Base-by-base conservation (phyloP, 1,140 invertebrate species). In the Caenorhabditis briggsae region DNA sequence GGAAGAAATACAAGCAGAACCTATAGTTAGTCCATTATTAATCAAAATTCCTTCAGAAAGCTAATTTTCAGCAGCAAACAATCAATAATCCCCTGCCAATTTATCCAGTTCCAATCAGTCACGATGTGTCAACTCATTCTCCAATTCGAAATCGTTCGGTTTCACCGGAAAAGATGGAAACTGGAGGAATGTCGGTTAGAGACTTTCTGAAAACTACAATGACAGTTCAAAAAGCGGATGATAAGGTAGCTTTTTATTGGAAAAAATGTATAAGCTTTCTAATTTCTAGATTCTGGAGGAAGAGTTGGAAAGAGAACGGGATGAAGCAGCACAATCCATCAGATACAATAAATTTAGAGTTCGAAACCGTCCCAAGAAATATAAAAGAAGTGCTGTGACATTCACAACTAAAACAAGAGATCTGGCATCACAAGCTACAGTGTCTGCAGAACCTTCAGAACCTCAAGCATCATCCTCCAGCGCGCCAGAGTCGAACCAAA, bases 321-420 rank as follows among this genome's bases (percentile, higher is more conserved):
- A 78, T 78, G 70, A 78, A 78, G 70, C 70, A 9, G 70, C 70
- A 20, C 70, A 78, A 78, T 14, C 46, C 9, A n/a, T 78, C 20
- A 50, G 70, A 78, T 78, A 78, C n/a, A 78, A 78, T 11, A 78
- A 78, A 23, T 78, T 78, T 23, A 2, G 70, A 53, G 70, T 78
- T 20, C 50, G 70, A 50, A 78, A 78, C 12, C 70, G 70, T 12
- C 70, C 70, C 20, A 78, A 78, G 70, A 78, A 78, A 25, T 78
- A 78, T 46, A 78, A 78, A 78, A 6, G 70, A 53, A 78, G 70
- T 23, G 70, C 70, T 53, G 70, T 78, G 5, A 78, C 70, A 16
- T 78, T 78, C 23, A 46, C 70, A 23, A 23, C 70, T 53, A 33
- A 33, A 33, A 20, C 43, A 12, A 7, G 48, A 18, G 70, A 78